phyloP scores from a whole-genome alignment of 1,140 invertebrate genomes.

The Phocides pigmalion region DNA sequence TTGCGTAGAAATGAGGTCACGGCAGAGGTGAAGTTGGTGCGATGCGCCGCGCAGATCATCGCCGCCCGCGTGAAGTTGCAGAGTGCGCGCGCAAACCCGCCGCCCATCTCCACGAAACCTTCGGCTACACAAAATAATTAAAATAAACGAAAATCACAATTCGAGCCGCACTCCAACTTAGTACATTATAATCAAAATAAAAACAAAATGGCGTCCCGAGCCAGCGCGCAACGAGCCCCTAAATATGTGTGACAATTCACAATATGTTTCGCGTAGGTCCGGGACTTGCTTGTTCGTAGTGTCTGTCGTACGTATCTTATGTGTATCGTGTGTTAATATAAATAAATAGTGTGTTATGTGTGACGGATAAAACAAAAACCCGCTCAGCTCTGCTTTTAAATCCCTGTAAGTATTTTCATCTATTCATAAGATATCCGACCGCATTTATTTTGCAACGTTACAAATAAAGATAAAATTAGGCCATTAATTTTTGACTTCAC shows the following conservation, averaged over 20 bases:
- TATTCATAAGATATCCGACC: background rate
- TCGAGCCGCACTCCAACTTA: slow-evolving; percentile 38
- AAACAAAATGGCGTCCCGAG: slow-evolving; percentile 38
- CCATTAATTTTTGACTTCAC: too few species aligned
- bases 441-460: too few species aligned
- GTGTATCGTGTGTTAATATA: slow-evolving; percentile 40
- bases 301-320: slow-evolving; percentile 36
- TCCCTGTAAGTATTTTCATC: slow-evolving; percentile 43
- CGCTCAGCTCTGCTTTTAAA: slow-evolving; percentile 32
- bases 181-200: slow-evolving; percentile 26
- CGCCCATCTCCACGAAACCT: slow-evolving; percentile 20
- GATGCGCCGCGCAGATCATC: slow-evolving; percentile 35
- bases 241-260: slow-evolving; percentile 24
- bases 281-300: slow-evolving; percentile 43
- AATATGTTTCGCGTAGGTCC: slow-evolving; percentile 38
- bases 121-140: slow-evolving; percentile 33
- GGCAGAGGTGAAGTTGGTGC: slow-evolving; percentile 52
- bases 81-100: slow-evolving; percentile 35
- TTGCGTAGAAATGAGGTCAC: slow-evolving; percentile 64
- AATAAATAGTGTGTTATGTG: slow-evolving; percentile 40
- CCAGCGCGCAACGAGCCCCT: slow-evolving; percentile 6
- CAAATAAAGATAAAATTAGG: too few species aligned
- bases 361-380: slow-evolving; percentile 23
- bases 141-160: slow-evolving; percentile 35
- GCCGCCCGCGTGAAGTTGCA: slow-evolving; percentile 10